A percentile compares a stretch with the other conserved stretches of the same genome.
phyloP scores from a whole-genome alignment of 2,888 invertebrate species.

The Cerastoderma edule region DNA sequence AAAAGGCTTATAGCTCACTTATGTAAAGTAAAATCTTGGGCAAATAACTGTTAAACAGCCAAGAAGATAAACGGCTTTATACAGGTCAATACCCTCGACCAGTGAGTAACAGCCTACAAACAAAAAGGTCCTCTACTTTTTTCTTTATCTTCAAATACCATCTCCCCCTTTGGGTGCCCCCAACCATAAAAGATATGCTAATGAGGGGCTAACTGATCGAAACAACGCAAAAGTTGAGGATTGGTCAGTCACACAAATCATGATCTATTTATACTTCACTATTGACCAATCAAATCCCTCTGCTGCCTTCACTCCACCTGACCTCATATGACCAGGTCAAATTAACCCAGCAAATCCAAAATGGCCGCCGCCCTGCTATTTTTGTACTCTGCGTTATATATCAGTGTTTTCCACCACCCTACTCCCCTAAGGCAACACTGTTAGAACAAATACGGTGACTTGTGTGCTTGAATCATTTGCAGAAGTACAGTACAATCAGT shows the following conservation, averaged over 20 bases:
- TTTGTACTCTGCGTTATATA: conserved; percentile 41
- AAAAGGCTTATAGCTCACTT: no score
- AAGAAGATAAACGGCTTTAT: no score
- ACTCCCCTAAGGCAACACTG: no score
- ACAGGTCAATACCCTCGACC: no score
- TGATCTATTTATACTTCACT: conserved; percentile 25
- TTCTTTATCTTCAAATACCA: background rate
- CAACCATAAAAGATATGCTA: conserved; percentile 16
- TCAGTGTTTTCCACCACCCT: no score
- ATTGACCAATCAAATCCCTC: conserved; percentile 47
- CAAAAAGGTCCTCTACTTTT: background rate
- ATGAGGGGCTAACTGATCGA: background rate
- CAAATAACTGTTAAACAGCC: no score
- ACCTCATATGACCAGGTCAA: conserved; percentile 59
- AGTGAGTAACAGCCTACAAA: no score
- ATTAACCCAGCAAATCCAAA: conserved; percentile 35
- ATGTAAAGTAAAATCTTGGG: no score
- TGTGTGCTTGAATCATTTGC: no score
- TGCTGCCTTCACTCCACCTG: conserved; percentile 37
- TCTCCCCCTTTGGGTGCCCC: conserved; percentile 19
- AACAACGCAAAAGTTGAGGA: conserved; percentile 21
- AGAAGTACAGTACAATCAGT: no score
- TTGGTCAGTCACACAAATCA: conserved; percentile 32
- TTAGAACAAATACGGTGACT: no score
- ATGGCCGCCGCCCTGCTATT: conserved; percentile 53